These are phyloP conservation scores for Catagonus wagneri DNA, from an alignment of 2,113 vertebrate species.

Conservation along the genomic window DNA sequence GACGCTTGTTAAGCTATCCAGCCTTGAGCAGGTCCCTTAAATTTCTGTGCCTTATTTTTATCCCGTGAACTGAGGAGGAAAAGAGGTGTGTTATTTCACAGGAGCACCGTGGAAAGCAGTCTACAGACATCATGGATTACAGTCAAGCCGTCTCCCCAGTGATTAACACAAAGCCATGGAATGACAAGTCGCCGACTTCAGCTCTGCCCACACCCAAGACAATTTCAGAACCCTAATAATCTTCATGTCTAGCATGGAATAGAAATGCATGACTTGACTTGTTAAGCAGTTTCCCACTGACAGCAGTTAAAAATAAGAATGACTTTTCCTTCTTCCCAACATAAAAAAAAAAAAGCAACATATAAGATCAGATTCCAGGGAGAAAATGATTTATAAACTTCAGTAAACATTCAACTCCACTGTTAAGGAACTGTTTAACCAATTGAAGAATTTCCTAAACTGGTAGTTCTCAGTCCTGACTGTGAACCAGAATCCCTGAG, in stretches of 20 bases:
- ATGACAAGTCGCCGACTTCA: slow-evolving; percentile 43
- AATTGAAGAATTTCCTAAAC: slow-evolving; percentile 18
- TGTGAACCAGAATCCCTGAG: not conserved
- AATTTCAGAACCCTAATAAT: slow-evolving; percentile 50
- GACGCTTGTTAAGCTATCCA: not conserved
- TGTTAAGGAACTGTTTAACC: not conserved
- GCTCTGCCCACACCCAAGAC: slow-evolving; percentile 38
- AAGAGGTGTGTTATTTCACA: not conserved
- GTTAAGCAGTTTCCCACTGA: slow-evolving; percentile 29
- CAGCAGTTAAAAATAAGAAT: slow-evolving; percentile 58
- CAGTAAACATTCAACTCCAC: slow-evolving; percentile 2
- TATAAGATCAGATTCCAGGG: slow-evolving; percentile 15
- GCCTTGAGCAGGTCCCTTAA: not conserved
- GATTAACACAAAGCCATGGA: slow-evolving; percentile 35
- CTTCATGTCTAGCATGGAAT: not conserved
- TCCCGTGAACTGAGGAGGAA: not conserved
- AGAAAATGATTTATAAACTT: slow-evolving; percentile 43
- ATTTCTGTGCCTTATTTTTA: slow-evolving; percentile 31
- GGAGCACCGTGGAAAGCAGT: not conserved
- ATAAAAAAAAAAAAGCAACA: not conserved
- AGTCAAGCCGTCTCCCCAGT: not conserved
- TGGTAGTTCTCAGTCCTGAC: not conserved
- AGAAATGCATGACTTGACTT: slow-evolving; percentile 57
- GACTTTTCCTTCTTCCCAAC: slow-evolving; percentile 45
- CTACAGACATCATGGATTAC: not conserved